Conservation (phyloP, 64 coral and sea anemone species). For the Trachythela sp. region DNA sequence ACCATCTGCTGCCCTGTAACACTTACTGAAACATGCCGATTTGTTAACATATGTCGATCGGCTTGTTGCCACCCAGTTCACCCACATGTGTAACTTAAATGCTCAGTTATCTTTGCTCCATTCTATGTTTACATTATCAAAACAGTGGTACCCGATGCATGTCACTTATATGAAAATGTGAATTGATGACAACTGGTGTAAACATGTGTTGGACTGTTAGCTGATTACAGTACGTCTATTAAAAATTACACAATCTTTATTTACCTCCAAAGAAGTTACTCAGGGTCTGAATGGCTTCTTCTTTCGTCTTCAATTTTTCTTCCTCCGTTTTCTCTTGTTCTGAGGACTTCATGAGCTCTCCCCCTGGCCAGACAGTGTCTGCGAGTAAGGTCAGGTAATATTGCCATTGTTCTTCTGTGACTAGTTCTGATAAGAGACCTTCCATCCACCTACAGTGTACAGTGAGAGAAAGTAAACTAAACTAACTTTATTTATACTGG, state of each 20-base stretch:
- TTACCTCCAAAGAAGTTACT: slow-evolving; percentile 64
- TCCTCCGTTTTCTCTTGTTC: slow-evolving; percentile 34
- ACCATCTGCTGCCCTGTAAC: no score
- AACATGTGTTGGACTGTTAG: no score
- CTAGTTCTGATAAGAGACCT: slow-evolving; percentile 25
- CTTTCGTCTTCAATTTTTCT: slow-evolving; percentile 50
- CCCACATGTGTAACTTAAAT: no score
- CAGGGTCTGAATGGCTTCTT: slow-evolving; percentile 38
- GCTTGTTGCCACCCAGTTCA: no score
- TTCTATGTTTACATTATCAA: no score
- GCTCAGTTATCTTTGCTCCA: no score
- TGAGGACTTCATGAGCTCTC: slow-evolving; percentile 2
- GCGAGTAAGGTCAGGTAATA: background rate
- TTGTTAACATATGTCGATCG: no score
- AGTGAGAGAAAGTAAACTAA: background rate
- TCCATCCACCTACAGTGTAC: slow-evolving; percentile 29
- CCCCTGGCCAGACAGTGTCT: background rate
- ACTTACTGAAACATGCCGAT: no score
- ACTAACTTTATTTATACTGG: no score
- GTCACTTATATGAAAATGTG: no score
- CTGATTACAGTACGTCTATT: background rate
- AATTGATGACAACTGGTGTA: no score
- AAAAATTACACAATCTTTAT: background rate
- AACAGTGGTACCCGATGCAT: no score
- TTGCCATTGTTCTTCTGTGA: background rate